Conservation (phyloP, 2,113 vertebrate genomes). For the Irena cyanogastra region DNA sequence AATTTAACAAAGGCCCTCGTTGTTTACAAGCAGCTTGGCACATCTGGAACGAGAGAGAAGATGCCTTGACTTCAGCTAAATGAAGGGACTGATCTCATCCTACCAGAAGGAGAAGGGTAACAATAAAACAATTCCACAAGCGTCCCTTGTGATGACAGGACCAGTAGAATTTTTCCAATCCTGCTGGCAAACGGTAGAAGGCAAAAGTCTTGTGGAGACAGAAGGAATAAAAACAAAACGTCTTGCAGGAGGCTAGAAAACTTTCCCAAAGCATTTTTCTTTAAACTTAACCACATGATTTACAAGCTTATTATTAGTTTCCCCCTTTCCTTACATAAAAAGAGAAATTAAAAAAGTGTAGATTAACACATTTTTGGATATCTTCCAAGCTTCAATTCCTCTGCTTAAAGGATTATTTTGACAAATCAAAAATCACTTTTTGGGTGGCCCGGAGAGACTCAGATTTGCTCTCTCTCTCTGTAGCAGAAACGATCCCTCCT, state of each 20-base stretch:
- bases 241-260: slow-evolving; percentile 23
- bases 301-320: slow-evolving; percentile 37
- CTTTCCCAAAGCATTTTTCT: slow-evolving; percentile 42
- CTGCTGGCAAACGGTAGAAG: slow-evolving; percentile 26
- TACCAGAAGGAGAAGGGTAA: background rate
- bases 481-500: background rate
- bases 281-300: slow-evolving; percentile 41
- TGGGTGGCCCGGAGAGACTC: background rate
- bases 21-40: background rate
- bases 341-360: slow-evolving; percentile 21
- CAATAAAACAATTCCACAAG: slow-evolving; percentile 6
- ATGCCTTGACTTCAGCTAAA: background rate
- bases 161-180: slow-evolving; percentile 6
- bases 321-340: background rate
- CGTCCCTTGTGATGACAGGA: background rate
- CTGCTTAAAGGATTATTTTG: slow-evolving; percentile 34
- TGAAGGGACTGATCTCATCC: background rate
- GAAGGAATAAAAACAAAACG: slow-evolving; percentile 35
- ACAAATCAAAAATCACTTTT: slow-evolving; percentile 47
- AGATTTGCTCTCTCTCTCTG: background rate
- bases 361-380: slow-evolving; percentile 53
- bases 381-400: slow-evolving; percentile 22
- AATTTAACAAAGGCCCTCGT: background rate
- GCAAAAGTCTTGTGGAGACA: background rate
- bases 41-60: background rate